Evolutionary conservation across 1,140 invertebrate species (phyloP).

Genomic region (Bombus vancouverensis): DNA sequence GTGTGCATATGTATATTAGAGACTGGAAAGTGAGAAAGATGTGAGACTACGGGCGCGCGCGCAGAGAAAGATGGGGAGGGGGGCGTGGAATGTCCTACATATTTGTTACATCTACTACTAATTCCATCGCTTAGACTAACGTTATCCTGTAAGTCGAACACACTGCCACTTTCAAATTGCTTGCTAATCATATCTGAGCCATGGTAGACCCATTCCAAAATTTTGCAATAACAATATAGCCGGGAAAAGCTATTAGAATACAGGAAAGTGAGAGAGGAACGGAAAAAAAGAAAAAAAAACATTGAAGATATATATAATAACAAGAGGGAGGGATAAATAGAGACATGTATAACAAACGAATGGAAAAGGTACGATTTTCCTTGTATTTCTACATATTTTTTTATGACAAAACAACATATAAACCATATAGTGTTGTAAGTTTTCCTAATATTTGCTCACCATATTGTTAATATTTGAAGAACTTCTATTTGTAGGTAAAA

Average conservation of each 20-base stretch:
- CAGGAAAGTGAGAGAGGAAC: conserved; percentile 59
- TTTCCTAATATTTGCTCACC: conserved; percentile 50
- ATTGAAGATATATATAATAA: background rate
- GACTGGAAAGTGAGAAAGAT: background rate
- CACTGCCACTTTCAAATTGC: conserved; percentile 86
- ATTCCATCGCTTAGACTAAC: conserved; percentile 72
- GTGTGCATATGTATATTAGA: background rate
- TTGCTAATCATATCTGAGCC: conserved; percentile 87
- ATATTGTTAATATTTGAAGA: conserved; percentile 37
- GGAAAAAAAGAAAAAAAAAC: conserved; percentile 60
- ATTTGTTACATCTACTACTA: conserved; percentile 32
- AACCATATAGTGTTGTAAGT: conserved; percentile 56
- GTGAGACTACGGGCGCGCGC: background rate
- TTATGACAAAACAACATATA: conserved; percentile 34
- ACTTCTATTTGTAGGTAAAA: conserved; percentile 58
- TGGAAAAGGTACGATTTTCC: background rate
- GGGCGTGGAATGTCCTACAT: background rate
- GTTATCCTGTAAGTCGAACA: conserved; percentile 78
- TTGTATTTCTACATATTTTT: conserved; percentile 18
- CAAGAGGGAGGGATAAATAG: conserved; percentile 9
- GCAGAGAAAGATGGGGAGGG: background rate
- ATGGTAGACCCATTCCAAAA: conserved; percentile 82
- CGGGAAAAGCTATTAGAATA: conserved; percentile 75
- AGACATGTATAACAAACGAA: conserved; percentile 11
- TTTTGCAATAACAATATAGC: conserved; percentile 72